Base-by-base conservation (phyloP, 2,797 vertebrate species). In the Peromyscus nudipes region DNA sequence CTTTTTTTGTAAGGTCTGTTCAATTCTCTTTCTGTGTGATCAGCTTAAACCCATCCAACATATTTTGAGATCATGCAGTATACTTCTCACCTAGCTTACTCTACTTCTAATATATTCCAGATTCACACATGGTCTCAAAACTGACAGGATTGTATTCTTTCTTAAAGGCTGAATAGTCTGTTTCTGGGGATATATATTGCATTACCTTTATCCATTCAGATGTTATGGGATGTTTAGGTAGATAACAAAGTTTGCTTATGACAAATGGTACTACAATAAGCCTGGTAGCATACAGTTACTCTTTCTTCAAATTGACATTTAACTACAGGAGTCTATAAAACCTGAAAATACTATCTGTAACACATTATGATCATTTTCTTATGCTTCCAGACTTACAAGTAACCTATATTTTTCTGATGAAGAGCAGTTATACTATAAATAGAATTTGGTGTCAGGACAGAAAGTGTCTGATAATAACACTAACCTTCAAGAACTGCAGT, bases 401-500 rank as follows among this genome's bases (percentile, higher is more conserved):
- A 64, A 17, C 19, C 83, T 95, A 82, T 97, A 89, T 89, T 87
- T 88, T 95, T 89, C 62, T 93, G 34, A 92, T 12, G 67, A 96
- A 81, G 75, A 96, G 79, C 76, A 96, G 82, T 91, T 84, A 3
- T 1, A 81, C 89, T 43, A 89, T 25, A 94, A 94, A 94, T 77
- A 97, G 93, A 83, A 81, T 77, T 88, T 29, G 25, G 31, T 40
- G 69, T 76, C 17, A 65, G 69, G 11, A 64, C 40, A 69, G 46
- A 94, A 91, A 96, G 81, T 97, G 91, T 94, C 96, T 97, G 91
- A 92, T 81, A 97, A 94, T 79, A 98, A 95, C 97, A 97, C 57
- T 89, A 77, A 90, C 92, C 69, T 86, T 79, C 34, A 5, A 60
- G 80, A 94, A 84, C 10, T 65, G 73, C n/a, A 97, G 85, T 89